phyloP scores from a whole-genome alignment of 2,113 vertebrate genomes.

The Pithys albifrons region DNA sequence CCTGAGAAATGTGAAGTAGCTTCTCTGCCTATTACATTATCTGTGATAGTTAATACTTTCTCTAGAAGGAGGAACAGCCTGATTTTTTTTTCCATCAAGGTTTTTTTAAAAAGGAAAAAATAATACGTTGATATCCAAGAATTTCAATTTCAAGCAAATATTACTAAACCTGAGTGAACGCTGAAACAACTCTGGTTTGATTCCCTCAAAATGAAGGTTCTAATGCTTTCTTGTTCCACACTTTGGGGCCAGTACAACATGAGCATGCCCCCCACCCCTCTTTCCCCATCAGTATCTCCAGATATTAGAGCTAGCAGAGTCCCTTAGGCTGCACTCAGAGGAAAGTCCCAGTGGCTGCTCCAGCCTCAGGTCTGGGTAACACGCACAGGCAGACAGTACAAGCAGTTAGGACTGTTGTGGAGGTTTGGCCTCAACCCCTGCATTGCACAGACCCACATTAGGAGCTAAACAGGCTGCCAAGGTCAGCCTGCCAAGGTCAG shows the following conservation, averaged over 20 bases:
- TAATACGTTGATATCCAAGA: not conserved
- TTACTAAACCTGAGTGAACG: not conserved
- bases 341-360: not conserved
- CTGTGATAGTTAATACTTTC: constrained; percentile 42
- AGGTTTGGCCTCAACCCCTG: no score
- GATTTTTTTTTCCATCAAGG: not conserved
- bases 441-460: no score
- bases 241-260: accelerated
- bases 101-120: not conserved
- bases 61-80: not conserved
- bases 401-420: not conserved
- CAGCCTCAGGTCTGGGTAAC: not conserved
- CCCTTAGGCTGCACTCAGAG: not conserved
- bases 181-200: not conserved
- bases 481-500: no score
- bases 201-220: not conserved
- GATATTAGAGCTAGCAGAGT: not conserved
- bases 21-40: constrained; percentile 37
- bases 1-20: constrained; percentile 12
- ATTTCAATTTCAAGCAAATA: not conserved
- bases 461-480: no score
- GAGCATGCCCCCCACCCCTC: not conserved
- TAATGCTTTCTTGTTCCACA: not conserved
- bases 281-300: not conserved
- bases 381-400: not conserved